Percentiles rank a stretch among this genome's conserved stretches.
These are phyloP conservation scores for Alouatta palliata DNA, from an alignment of 2,113 vertebrate species.

Conservation along the genomic window DNA sequence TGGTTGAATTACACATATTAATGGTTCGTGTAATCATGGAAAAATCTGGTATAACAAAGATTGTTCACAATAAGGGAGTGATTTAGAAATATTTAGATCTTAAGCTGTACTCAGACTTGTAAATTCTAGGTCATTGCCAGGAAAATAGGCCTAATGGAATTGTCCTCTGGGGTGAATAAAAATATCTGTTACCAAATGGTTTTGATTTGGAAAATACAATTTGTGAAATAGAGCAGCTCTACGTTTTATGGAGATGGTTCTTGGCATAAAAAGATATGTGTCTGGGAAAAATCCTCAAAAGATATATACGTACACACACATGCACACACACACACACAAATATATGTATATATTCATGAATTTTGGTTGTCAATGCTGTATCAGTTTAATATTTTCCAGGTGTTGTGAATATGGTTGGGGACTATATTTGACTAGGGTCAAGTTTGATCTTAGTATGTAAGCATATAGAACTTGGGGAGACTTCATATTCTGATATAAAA, in stretches of 20 bases:
- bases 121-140: slow-evolving; percentile 33
- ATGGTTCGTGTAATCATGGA: slow-evolving; percentile 1
- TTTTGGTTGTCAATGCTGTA: not conserved
- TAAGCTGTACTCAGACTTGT: not conserved
- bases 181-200: slow-evolving; percentile 20
- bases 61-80: not conserved
- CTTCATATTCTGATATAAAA: slow-evolving; percentile 21
- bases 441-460: slow-evolving; percentile 1
- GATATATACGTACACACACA: not conserved
- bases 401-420: not conserved
- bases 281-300: slow-evolving; percentile 27
- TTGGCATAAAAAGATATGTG: not conserved
- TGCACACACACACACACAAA: too few relatives aligned
- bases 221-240: slow-evolving; percentile 48
- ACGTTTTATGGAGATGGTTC: slow-evolving; percentile 47
- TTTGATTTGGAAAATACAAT: not conserved
- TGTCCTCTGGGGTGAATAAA: slow-evolving; percentile 11
- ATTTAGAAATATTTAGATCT: not conserved
- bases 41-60: not conserved
- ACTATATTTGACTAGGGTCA: not conserved
- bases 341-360: not conserved
- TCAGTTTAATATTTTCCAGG: slow-evolving; percentile 49
- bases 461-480: not conserved
- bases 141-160: slow-evolving; percentile 28
- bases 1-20: not conserved